phyloP scores from a whole-genome alignment of 2,113 vertebrate species.

The Chroicocephalus ridibundus region DNA sequence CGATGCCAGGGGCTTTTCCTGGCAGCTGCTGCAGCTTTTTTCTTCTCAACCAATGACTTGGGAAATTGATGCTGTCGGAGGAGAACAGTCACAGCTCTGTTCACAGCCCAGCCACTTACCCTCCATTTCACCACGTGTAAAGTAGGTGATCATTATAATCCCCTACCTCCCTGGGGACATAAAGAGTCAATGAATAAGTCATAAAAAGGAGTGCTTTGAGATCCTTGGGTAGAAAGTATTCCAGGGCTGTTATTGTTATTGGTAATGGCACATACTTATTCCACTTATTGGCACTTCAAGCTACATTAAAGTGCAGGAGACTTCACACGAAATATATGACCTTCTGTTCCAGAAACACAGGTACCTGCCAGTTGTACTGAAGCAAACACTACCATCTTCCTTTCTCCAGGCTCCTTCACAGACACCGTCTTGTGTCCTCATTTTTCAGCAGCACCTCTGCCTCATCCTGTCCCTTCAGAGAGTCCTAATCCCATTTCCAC shows the following conservation, averaged over 20 bases:
- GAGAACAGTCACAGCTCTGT: neutral
- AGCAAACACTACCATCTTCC: neutral
- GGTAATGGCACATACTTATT: slow-evolving; percentile 34
- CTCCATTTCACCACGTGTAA: neutral
- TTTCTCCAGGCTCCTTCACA: neutral
- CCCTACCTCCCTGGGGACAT: neutral
- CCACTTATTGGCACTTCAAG: slow-evolving; percentile 23
- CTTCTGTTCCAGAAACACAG: slow-evolving; percentile 13
- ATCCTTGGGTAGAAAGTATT: slow-evolving; percentile 8
- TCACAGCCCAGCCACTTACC: slow-evolving; percentile 3
- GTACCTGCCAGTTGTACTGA: neutral
- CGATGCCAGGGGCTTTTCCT: neutral
- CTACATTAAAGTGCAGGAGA: slow-evolving; percentile 3
- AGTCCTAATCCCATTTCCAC: neutral
- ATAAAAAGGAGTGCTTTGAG: slow-evolving; percentile 34
- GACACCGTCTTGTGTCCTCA: neutral
- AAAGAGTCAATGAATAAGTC: slow-evolving; percentile 9
- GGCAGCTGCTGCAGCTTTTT: neutral
- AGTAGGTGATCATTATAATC: neutral
- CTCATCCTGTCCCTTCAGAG: neutral
- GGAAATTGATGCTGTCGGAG: neutral
- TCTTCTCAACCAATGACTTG: neutral
- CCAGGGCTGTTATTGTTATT: slow-evolving; percentile 33
- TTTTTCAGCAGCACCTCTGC: neutral
- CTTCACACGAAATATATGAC: slow-evolving; percentile 16